Evolutionary conservation across 2,888 invertebrate genomes (phyloP).

Genomic region (Noctua janthe): DNA sequence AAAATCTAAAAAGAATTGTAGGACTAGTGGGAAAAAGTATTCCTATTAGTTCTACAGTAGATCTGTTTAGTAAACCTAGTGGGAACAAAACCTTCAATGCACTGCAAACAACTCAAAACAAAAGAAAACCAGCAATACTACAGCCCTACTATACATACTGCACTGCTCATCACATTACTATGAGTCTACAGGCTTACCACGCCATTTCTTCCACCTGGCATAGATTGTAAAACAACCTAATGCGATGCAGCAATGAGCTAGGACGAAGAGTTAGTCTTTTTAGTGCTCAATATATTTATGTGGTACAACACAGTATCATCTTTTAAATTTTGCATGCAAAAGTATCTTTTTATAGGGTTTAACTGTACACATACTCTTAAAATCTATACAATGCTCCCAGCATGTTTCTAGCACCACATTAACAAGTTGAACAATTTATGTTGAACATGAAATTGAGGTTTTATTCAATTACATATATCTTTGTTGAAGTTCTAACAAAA

Average conservation of each 20-base stretch:
- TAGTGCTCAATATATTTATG: neutral
- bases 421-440: neutral
- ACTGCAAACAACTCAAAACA: neutral
- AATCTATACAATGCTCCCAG: neutral
- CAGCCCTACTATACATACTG: neutral
- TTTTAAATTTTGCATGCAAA: too few relatives aligned
- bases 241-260: neutral
- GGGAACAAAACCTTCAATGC: neutral
- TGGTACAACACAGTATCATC: too few relatives aligned
- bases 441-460: neutral
- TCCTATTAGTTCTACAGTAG: too few relatives aligned
- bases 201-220: neutral
- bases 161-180: neutral
- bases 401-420: neutral
- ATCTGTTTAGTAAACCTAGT: neutral
- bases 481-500: too few relatives aligned
- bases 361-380: neutral
- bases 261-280: neutral
- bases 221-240: neutral
- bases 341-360: neutral
- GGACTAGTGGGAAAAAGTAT: too few relatives aligned
- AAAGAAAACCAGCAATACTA: slow-evolving; percentile 6
- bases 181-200: slow-evolving; percentile 5
- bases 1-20: neutral
- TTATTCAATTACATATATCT: neutral